phyloP scores from a whole-genome alignment of 2,797 vertebrate genomes.

The Notolabrus celidotus region DNA sequence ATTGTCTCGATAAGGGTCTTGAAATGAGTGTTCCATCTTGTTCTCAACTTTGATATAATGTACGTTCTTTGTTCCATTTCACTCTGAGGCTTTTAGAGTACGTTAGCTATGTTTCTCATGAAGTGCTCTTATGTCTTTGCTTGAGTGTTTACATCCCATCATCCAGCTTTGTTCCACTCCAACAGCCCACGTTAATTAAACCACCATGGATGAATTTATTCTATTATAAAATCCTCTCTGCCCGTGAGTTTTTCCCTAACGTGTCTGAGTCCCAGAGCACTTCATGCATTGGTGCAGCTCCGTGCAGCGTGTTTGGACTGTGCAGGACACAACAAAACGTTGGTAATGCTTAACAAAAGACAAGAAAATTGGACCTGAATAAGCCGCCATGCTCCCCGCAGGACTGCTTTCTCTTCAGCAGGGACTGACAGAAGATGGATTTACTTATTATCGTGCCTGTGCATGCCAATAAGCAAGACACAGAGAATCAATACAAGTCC shows the following conservation, averaged over 20 bases:
- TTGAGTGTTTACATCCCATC: conserved; percentile 58
- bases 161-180: conserved; percentile 66
- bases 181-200: conserved; percentile 64
- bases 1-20: too few relatives aligned
- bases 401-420: conserved; percentile 26
- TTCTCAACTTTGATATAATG: too few relatives aligned
- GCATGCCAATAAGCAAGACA: conserved; percentile 54
- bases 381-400: conserved; percentile 20
- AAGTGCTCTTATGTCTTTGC: conserved; percentile 44
- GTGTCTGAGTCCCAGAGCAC: conserved; percentile 29
- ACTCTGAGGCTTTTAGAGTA: background rate
- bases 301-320: conserved; percentile 9
- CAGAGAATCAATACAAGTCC: conserved; percentile 61
- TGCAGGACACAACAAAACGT: conserved; percentile 39
- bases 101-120: conserved; percentile 12
- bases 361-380: conserved; percentile 44
- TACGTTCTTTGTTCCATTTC: background rate
- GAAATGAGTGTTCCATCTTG: too few relatives aligned
- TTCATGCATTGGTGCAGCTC: conserved; percentile 22
- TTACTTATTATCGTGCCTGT: conserved; percentile 60
- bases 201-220: conserved; percentile 60
- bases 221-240: conserved; percentile 58
- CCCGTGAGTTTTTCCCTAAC: conserved; percentile 37
- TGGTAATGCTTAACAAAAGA: conserved; percentile 58
- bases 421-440: conserved; percentile 62